Base-by-base conservation (phyloP, 2,888 invertebrate genomes). In the Diaperis boleti region DNA sequence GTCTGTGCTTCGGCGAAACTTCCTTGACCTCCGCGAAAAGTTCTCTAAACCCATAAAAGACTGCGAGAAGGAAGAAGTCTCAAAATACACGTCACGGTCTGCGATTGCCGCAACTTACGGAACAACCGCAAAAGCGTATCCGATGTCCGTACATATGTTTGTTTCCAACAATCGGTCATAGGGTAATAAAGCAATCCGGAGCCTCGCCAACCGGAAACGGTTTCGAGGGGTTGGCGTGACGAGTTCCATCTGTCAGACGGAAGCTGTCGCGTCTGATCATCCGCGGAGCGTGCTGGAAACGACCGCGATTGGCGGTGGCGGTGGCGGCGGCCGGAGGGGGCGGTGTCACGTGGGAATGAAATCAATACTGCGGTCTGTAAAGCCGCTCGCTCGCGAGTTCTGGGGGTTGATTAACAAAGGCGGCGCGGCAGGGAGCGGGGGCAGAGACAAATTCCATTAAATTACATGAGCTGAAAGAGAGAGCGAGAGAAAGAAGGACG, bases 301-400 rank as follows among this genome's bases (percentile, higher is more conserved):
- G 62, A 56, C 56, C 50, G 49, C 50, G 26, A 37, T 55, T 55
- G 59, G 50, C 49, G 63, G 44, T 54, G 65, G 56, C 45, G 59
- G 64, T 29, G 45, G 47, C 11, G 52, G 37, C 37, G 55, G 41
- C 33, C 11, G 33, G 49, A 49, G 61, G 61, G 63, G 56, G 61
- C 39, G 62, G 52, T 60, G 59, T 71, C 71, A 71, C 71, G 72
- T 70, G 72, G 52, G 56, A 64, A 65, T 65, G 72, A 73, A 74
- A 76, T 76, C 76, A 74, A 76, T 76, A 76, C 73, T 76, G 76
- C 76, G 76, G 76, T 74, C 72, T 72, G 72, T 74, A 72, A 69
- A 67, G 69, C 69, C 69, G 68, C 65, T 65, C 47, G 55, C 67
- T 55, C 15, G 57, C 62, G 64, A 66, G 65, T 69, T 69, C 67